These are phyloP conservation scores for Ictalurus punctatus DNA, from an alignment of 2,113 vertebrate species.

Conservation along the genomic window DNA sequence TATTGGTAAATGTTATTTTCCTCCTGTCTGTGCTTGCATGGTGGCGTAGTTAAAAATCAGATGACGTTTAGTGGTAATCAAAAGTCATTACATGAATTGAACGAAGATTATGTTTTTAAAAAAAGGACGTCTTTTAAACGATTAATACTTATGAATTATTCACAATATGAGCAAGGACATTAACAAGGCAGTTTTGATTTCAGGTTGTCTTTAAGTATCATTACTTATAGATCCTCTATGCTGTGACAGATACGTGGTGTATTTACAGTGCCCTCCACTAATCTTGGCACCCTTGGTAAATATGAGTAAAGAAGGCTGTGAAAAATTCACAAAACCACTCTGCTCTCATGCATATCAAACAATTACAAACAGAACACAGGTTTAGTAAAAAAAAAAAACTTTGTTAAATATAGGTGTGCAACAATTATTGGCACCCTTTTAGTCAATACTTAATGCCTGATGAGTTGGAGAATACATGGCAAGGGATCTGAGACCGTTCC, in stretches of 20 bases:
- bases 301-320: too few species aligned
- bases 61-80: neutral
- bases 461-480: too few species aligned
- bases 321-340: too few species aligned
- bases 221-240: neutral
- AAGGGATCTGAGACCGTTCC: too few species aligned
- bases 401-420: too few species aligned
- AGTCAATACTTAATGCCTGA: too few species aligned
- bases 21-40: neutral
- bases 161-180: neutral
- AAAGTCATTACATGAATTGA: neutral
- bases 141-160: neutral
- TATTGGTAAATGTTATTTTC: neutral
- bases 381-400: too few species aligned
- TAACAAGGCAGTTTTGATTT: neutral
- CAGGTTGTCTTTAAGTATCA: neutral
- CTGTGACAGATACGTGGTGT: neutral
- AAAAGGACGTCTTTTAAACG: neutral
- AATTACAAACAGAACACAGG: too few species aligned
- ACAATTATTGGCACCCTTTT: too few species aligned
- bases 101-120: neutral
- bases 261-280: too few species aligned
- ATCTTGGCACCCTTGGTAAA: too few species aligned
- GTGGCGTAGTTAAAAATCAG: neutral
- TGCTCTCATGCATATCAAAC: too few species aligned